Evolutionary conservation across 2,797 vertebrate genomes (phyloP), one percentile per base, ranked within the genome.

Genomic region (Loriculus beryllinus): DNA sequence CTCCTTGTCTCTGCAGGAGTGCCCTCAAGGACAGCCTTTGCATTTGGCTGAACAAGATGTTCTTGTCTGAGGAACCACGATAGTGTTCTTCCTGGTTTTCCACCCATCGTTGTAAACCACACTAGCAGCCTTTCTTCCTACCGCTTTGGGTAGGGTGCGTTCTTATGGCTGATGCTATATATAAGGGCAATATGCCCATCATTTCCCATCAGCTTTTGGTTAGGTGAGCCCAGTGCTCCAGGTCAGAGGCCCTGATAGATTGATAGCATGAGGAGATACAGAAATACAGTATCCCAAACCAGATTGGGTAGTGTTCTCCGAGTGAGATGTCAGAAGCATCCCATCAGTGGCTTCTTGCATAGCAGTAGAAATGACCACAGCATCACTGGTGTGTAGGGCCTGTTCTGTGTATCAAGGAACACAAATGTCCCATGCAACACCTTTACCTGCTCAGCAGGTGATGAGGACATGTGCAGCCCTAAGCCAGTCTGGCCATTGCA

Each of bases 31-130:
- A 84, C 42, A 2, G 29, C 47, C 54, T 96, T 94, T 94, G 83
- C 83, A 90, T 92, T 94, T 76, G 74, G 25, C 74, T 86, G 91
- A 96, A 93, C 92, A 23, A 76, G 90, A 92, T 76, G 67, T 92
- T 95, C 96, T 79, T 2, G 28, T 92, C 78, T 47, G 59, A 79
- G 74, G 67, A 93, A 51, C 74, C 74, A 82, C 93, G 79, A 14
- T 15, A 37, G 49, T 42, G 20, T 23, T 86, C 75, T 78, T 79
- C 70, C 80, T 49, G 72, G 74, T 79, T 87, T 94, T 90, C 59
- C 63, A 82, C 49, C 57, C 63, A 31, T 52, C 57, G 29, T 62
- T 7, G 2, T 35, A 92, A 92, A 79, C 57, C 54, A 49, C 39
- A 59, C 26, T 35, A 51, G 68, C 35, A 88, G 63, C n/a, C 94